Evolutionary conservation across 2,888 invertebrate genomes (phyloP).

Genomic region (Calameuta idolon): DNA sequence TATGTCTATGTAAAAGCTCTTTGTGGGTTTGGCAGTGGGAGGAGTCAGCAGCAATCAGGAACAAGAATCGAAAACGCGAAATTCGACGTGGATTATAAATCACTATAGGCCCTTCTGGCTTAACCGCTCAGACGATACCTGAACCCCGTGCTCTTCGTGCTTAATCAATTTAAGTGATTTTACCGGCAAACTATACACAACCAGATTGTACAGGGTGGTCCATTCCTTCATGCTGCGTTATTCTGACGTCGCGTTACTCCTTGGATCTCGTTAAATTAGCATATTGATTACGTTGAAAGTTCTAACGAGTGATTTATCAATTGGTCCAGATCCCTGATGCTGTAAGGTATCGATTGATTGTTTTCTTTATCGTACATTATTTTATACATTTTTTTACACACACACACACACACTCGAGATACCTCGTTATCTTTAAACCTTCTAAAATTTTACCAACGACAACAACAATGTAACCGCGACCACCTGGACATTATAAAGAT

Average conservation of each 20-base stretch:
- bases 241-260: slow-evolving; percentile 27
- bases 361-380: no score
- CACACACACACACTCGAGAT: no score
- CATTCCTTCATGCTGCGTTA: slow-evolving; percentile 14
- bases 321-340: no score
- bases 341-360: no score
- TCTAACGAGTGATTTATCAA: slow-evolving; percentile 2
- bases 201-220: not conserved
- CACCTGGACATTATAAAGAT: no score
- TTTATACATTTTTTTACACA: no score
- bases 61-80: slow-evolving; percentile 44
- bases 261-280: not conserved
- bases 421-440: no score
- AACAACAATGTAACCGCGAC: no score
- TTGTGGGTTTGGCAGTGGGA: no score
- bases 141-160: slow-evolving; percentile 38
- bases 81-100: slow-evolving; percentile 48
- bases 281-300: slow-evolving; percentile 1
- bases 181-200: slow-evolving; percentile 34
- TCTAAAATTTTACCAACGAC: no score
- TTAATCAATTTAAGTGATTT: slow-evolving; percentile 61
- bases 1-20: not conserved
- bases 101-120: slow-evolving; percentile 27
- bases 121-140: slow-evolving; percentile 3
- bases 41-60: no score